phyloP scores from a whole-genome alignment of 2,113 vertebrate genomes.

The Melanerpes formicivorus region DNA sequence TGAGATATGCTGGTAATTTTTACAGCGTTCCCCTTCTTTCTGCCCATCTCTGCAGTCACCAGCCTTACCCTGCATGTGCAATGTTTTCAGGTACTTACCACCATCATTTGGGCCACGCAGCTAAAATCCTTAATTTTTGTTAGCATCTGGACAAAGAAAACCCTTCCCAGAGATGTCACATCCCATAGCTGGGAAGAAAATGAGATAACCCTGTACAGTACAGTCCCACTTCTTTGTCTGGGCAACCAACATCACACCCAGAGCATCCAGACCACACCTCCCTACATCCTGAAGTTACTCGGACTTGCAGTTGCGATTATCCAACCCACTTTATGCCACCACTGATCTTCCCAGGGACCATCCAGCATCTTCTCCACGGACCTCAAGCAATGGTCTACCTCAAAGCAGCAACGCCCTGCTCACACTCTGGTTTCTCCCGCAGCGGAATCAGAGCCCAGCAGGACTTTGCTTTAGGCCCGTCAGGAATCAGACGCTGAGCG shows the following conservation, averaged over 20 bases:
- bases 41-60: fast-evolving
- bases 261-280: neutral
- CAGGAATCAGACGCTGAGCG: fast-evolving
- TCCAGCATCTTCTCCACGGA: neutral
- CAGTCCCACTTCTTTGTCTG: neutral
- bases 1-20: neutral
- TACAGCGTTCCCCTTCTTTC: neutral
- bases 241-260: neutral
- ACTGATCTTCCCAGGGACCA: fast-evolving
- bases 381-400: fast-evolving
- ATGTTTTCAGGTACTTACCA: fast-evolving
- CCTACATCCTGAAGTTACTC: neutral
- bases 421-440: fast-evolving
- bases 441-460: neutral
- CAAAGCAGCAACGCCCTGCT: fast-evolving
- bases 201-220: neutral
- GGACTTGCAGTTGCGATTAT: neutral
- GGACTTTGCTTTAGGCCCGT: fast-evolving
- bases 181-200: neutral
- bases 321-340: neutral
- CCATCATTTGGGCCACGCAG: neutral
- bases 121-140: neutral
- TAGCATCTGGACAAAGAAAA: neutral
- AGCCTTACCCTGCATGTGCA: neutral
- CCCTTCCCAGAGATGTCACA: fast-evolving